Conservation (phyloP, 1,140 invertebrate genomes). For the Tigriopus japonicus region DNA sequence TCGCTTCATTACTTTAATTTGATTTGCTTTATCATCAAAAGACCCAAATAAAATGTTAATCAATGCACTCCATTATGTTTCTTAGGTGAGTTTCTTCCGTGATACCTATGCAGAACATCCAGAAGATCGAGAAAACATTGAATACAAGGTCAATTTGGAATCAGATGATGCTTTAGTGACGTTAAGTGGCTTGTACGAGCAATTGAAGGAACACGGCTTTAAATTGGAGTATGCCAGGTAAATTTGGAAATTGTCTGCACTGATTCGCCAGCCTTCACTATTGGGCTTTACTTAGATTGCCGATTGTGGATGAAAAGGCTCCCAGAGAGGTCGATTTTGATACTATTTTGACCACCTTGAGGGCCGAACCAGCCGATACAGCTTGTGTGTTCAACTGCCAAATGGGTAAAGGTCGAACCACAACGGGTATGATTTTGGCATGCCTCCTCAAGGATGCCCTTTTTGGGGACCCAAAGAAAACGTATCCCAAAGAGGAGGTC, state of each 20-base stretch:
- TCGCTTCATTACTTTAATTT: too few species aligned
- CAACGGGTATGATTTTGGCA: slow-evolving; percentile 9
- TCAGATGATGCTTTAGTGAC: slow-evolving; percentile 2
- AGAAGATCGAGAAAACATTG: slow-evolving; percentile 13
- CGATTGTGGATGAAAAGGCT: slow-evolving; percentile 14
- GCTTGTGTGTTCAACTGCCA: slow-evolving; percentile 14
- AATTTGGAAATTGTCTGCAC: not conserved
- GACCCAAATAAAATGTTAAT: too few species aligned
- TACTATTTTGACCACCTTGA: not conserved
- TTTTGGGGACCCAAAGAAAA: not conserved
- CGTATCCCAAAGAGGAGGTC: not conserved
- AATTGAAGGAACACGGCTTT: slow-evolving; percentile 1
- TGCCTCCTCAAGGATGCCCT: slow-evolving; percentile 10
- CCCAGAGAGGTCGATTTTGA: slow-evolving; percentile 11
- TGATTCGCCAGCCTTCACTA: too few species aligned
- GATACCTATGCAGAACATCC: slow-evolving; percentile 15
- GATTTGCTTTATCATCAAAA: too few species aligned
- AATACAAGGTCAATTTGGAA: slow-evolving; percentile 11
- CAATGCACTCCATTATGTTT: not conserved
- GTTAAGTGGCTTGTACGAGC: slow-evolving; percentile 3
- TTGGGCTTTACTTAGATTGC: not conserved
- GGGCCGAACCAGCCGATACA: not conserved
- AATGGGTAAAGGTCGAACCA: slow-evolving; percentile 14
- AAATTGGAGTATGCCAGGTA: not conserved
- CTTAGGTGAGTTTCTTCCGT: slow-evolving; percentile 4